Evolutionary conservation across 2,797 vertebrate species (phyloP), one percentile per base, ranked within the genome.

Genomic region (Myotis daubentonii): DNA sequence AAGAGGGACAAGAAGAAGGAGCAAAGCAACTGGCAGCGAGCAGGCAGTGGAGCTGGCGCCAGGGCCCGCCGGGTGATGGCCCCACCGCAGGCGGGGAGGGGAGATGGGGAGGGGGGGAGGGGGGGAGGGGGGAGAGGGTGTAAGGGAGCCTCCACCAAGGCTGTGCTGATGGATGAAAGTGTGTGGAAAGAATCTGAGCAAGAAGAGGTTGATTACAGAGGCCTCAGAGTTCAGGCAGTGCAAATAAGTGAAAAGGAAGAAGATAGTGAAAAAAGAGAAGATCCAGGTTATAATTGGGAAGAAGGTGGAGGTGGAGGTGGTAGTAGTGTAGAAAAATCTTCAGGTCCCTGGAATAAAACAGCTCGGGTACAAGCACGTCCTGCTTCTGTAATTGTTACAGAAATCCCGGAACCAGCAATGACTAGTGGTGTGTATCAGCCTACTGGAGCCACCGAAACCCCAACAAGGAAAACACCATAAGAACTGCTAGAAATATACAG

Each of bases 1-100:
- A 99, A 99, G 97, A 98, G 99, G 93, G 99, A 99, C 98, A 99
- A 99, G 98, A 99, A 99, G 98, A 99, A 99, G 98, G 99, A 99
- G 78, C 99, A 99, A 41, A 98, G 98, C 36, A 98, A 98, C 97
- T 91, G 99, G 97, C 84, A 95, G 91, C 95, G 11, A 71, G 36
- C 1, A 1, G 95, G 98, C 2, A 79, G 91, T 2, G 88, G 20
- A 22, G 71, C 25, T 16, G 44, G 25, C 4, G 3, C 8, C 15
- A 13, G 71, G 44, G 25, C 41, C 8, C 1, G 70, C 6, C 0
- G 2, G 38, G 23, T 71, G 41, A 30, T 9, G 90, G 95, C 16
- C 11, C 47, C 47, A 47, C 44, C 3, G 0, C 0, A 9, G 60
- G 65, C 8, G 72, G 28, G 76, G 17, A 17, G 53, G 9, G n/a